Evolutionary conservation across 2,888 invertebrate genomes (phyloP).

Genomic region (Carabus problematicus): DNA sequence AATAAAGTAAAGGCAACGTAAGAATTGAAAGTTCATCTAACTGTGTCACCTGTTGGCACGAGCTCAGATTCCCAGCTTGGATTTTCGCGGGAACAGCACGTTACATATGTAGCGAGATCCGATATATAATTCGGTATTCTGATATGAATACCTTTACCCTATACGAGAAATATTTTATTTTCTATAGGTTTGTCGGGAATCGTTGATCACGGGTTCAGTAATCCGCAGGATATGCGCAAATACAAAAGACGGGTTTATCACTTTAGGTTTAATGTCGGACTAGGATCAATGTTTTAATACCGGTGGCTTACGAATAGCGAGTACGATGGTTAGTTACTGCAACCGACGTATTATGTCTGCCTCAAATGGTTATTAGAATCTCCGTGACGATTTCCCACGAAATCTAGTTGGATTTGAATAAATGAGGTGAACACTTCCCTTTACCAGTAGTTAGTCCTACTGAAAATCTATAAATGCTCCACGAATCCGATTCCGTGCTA

Average conservation of each 20-base stretch:
- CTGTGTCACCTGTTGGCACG: too few relatives aligned
- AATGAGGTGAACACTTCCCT: constrained; percentile 11
- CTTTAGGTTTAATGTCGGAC: constrained; percentile 62
- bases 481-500: constrained; percentile 32
- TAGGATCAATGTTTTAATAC: constrained; percentile 62
- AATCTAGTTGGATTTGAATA: constrained; percentile 37
- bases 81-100: too few relatives aligned
- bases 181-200: too few relatives aligned
- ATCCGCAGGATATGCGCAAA: constrained; percentile 8
- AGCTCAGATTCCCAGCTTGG: too few relatives aligned
- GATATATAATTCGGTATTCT: not conserved
- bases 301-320: constrained; percentile 55
- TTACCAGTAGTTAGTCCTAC: not conserved
- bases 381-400: constrained; percentile 33
- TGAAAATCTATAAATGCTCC: constrained; percentile 36
- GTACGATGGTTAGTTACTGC: constrained; percentile 58
- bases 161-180: not conserved
- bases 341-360: constrained; percentile 12
- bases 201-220: not conserved
- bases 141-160: not conserved
- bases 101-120: too few relatives aligned
- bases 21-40: too few relatives aligned
- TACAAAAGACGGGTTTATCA: constrained; percentile 54
- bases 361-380: constrained; percentile 40
- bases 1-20: too few relatives aligned